Base-by-base conservation (phyloP, 2,797 vertebrate species). In the Etheostoma perlongum region DNA sequence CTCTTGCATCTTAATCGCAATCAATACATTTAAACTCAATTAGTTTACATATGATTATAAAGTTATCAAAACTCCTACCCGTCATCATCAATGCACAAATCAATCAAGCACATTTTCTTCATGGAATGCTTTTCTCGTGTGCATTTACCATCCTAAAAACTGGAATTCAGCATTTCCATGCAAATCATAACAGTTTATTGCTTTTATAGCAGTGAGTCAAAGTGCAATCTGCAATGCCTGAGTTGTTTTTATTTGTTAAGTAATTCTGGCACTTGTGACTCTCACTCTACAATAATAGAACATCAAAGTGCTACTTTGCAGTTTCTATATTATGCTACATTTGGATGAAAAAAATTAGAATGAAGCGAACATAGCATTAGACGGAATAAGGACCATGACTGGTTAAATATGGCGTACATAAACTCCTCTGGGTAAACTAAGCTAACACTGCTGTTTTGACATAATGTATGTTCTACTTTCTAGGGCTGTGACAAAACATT, bases 191-290 rank as follows among this genome's bases (percentile, higher is more conserved):
- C 4, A n/a, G 54, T 72, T 62, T 62, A 66, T 82, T 61, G 49
- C 64, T 46, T 13, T 14, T 12, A 13, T 10, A 8, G 3, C 5
- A 8, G 0, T 42, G 21, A 81, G 67, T 71, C 80, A 81, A 76
- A 76, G 82, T 77, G 57, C 76, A 67, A 19, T 53, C 65, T 61
- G 1, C 10, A 66, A 12, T 46, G 23, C 5, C 10, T 0, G 19
- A 65, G n/a, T 18, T 9, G 7, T 13, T 51, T 59, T 67, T 70
- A 76, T 72, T n/a, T 65, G 25, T 58, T 6, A 57, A 9, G 59
- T 71, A 21, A 40, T 55, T 61, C 9, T 49, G 23, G 23, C 54
- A 51, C 25, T 21, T 58, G 1, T 18, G 2, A 65, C 21, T 10
- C 4, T 9, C n/a, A 7, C 44, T 12, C 0, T 36, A 18, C 27